Base-by-base conservation (phyloP, 2,888 invertebrate species). In the Plemyria rubiginata region DNA sequence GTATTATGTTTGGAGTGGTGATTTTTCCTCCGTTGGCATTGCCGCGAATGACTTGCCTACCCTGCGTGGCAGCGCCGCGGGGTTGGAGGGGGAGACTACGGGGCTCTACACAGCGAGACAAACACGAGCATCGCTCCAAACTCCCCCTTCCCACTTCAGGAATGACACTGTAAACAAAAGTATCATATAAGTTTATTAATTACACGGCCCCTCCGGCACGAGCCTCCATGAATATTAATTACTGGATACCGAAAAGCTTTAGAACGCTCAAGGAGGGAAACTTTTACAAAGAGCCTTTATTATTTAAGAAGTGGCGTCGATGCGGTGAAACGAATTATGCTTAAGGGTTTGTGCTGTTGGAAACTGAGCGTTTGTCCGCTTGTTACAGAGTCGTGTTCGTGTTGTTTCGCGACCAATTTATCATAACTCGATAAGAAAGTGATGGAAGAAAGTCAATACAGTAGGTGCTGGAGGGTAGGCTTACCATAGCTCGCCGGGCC, bases 111-210 rank as follows among this genome's bases (percentile, higher is more conserved):
- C 56, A 60, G 46, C 65, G 73, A 69, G 68, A 78, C 81, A 79
- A 80, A 77, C 75, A 75, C 70, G 67, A 76, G 77, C 70, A 73
- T 49, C 52, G 50, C 61, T 66, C 65, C 59, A 32, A 76, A 74
- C 78, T 77, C 81, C 84, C 84, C 60, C 54, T 48, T 50, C 46
- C 78, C 84, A 81, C 84, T 87, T 86, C 87, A 86, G 82, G 74
- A 88, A 85, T 90, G 90, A 92, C 90, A 92, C 88, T 89, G 89
- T 90, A 91, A 90, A 92, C 92, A 92, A 92, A 92, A 92, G 92
- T 91, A 92, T 91, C 92, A 92, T 92, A 92, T 92, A 92, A 92
- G 92, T 92, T 92, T 92, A 92, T 92, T 92, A 92, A 92, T 92
- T 92, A 92, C 91, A 90, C 85, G 86, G 84, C 87, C 91, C 90